Percentiles rank a stretch among this genome's conserved stretches.
Evolutionary conservation across 23 tunicate species (phyloP).

Genomic region (Trididemnum clinides): DNA sequence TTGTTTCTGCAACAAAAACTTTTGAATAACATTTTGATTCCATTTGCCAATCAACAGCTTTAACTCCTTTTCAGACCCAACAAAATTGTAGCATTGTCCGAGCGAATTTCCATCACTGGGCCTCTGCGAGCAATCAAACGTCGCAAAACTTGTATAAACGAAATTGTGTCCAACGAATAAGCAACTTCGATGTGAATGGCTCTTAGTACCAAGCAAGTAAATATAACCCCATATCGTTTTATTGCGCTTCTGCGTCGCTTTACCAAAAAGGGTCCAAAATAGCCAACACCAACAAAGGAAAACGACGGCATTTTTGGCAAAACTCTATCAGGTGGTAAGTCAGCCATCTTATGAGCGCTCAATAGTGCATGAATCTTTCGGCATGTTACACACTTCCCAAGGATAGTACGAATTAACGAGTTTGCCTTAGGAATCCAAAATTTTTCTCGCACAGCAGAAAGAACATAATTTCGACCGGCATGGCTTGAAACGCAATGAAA

Average conservation of each 20-base stretch:
- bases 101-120: slow-evolving; percentile 4
- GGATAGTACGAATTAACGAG: not conserved
- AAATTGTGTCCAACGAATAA: not conserved
- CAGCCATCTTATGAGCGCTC: not conserved
- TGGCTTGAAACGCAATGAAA: slow-evolving; percentile 1
- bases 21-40: slow-evolving; percentile 14
- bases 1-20: slow-evolving; percentile 20
- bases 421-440: slow-evolving; percentile 4
- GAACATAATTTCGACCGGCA: not conserved
- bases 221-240: slow-evolving; percentile 10
- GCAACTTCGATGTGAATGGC: slow-evolving; percentile 15
- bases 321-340: not conserved
- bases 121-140: slow-evolving; percentile 42
- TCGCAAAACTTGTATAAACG: slow-evolving; percentile 31
- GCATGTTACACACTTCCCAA: not conserved
- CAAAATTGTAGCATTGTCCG: slow-evolving; percentile 56
- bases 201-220: not conserved
- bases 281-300: not conserved
- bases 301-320: not conserved
- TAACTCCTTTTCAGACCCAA: slow-evolving; percentile 32
- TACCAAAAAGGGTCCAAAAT: slow-evolving; percentile 24
- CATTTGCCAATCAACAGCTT: not conserved
- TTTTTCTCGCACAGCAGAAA: not conserved
- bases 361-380: not conserved
- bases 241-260: not conserved